phyloP scores from a whole-genome alignment of 1,140 invertebrate genomes.

The Pseudomyrmex gracilis region DNA sequence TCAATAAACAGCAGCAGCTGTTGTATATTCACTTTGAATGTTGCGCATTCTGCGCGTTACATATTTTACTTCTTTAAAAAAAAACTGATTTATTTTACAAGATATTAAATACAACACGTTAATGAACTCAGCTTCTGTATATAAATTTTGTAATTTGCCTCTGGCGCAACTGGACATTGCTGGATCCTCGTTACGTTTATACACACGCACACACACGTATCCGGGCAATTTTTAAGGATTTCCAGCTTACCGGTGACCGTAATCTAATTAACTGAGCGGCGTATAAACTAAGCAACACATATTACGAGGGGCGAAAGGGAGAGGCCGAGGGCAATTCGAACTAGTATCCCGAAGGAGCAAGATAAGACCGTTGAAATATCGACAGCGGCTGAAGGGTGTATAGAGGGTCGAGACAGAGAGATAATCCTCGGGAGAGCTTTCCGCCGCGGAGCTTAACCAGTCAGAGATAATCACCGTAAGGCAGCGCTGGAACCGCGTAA shows the following conservation, averaged over 20 bases:
- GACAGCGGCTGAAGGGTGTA: slow-evolving; percentile 81
- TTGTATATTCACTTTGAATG: too few species aligned
- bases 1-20: too few species aligned
- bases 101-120: too few species aligned
- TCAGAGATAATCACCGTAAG: slow-evolving; percentile 83
- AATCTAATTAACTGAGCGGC: slow-evolving; percentile 72
- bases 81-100: too few species aligned
- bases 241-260: slow-evolving; percentile 30
- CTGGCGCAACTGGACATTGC: not conserved
- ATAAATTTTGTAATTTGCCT: too few species aligned
- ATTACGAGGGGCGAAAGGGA: not conserved
- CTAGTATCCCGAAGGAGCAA: slow-evolving; percentile 77
- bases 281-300: slow-evolving; percentile 12
- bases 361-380: slow-evolving; percentile 83
- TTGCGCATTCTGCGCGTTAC: too few species aligned
- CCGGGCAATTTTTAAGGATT: slow-evolving; percentile 18
- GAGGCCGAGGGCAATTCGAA: slow-evolving; percentile 68
- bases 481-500: slow-evolving; percentile 77
- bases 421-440: slow-evolving; percentile 80
- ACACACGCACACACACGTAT: too few species aligned
- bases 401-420: slow-evolving; percentile 75
- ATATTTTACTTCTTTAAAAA: too few species aligned
- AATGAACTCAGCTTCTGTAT: too few species aligned
- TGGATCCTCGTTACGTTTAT: slow-evolving; percentile 5
- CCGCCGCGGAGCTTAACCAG: slow-evolving; percentile 80